These are phyloP conservation scores for Pachycephus smyrnensis DNA, from an alignment of 2,888 invertebrate species.

Conservation along the genomic window DNA sequence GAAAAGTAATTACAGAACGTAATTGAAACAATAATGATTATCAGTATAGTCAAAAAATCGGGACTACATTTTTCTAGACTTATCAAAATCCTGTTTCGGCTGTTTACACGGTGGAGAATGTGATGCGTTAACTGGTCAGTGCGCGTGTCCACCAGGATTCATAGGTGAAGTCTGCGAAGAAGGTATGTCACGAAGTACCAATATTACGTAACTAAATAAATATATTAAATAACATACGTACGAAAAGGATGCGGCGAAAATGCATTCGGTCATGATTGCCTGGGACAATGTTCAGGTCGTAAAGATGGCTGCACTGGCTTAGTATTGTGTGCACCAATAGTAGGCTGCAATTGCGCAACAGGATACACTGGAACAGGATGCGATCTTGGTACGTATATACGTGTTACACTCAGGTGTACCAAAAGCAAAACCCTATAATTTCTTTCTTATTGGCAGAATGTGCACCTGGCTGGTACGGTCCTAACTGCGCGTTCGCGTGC, in stretches of 20 bases:
- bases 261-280: constrained; percentile 34
- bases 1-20: constrained; percentile 10
- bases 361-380: constrained; percentile 33
- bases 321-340: constrained; percentile 31
- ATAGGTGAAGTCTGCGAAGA: constrained; percentile 17
- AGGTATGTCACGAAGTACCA: constrained; percentile 9
- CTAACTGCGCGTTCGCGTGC: constrained; percentile 30
- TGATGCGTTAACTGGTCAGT: constrained; percentile 2
- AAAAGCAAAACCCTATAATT: background rate
- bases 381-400: constrained; percentile 25
- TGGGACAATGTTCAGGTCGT: constrained; percentile 35
- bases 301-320: constrained; percentile 33
- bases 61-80: background rate
- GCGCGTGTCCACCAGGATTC: constrained; percentile 22
- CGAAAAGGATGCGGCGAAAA: constrained; percentile 35
- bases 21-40: background rate
- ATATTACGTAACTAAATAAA: background rate
- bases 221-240: constrained; percentile 4
- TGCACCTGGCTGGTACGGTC: constrained; percentile 31
- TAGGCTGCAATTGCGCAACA: constrained; percentile 36
- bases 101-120: constrained; percentile 24
- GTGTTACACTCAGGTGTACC: background rate
- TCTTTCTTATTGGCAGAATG: constrained; percentile 23
- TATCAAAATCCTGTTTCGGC: constrained; percentile 5
- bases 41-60: background rate